Percentiles rank a stretch among this genome's conserved stretches.
phyloP scores from a whole-genome alignment of 2,888 invertebrate genomes.

The Chloroclysta siterata region DNA sequence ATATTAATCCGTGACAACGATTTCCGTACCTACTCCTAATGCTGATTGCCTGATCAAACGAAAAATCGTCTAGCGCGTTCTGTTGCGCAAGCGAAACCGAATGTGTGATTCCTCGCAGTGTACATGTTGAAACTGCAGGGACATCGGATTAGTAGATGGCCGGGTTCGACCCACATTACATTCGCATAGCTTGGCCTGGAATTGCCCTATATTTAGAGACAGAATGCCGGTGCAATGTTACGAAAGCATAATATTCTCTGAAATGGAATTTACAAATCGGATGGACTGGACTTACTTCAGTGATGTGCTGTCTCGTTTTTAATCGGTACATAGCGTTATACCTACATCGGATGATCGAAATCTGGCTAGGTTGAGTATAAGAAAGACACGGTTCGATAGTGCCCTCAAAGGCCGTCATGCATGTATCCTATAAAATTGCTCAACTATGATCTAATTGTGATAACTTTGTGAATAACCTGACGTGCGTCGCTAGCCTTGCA shows the following conservation, averaged over 20 bases:
- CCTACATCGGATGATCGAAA: not conserved
- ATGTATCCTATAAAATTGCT: slow-evolving; percentile 67
- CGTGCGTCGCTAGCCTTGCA: slow-evolving; percentile 59
- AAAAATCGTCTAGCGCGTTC: slow-evolving; percentile 13
- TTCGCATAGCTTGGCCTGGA: slow-evolving; percentile 69
- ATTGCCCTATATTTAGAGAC: slow-evolving; percentile 76
- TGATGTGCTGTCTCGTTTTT: slow-evolving; percentile 2
- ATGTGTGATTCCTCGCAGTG: slow-evolving; percentile 22
- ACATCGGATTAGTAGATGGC: slow-evolving; percentile 65
- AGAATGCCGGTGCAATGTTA: slow-evolving; percentile 62
- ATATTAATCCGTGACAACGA: slow-evolving; percentile 4
- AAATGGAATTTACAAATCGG: slow-evolving; percentile 29
- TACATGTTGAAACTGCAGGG: slow-evolving; percentile 61
- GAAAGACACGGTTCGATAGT: slow-evolving; percentile 53
- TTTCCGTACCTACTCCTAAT: slow-evolving; percentile 17
- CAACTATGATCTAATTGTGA: slow-evolving; percentile 60
- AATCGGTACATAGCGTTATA: not conserved
- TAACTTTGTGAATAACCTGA: slow-evolving; percentile 49
- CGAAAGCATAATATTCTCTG: slow-evolving; percentile 55
- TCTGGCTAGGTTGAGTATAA: slow-evolving; percentile 6
- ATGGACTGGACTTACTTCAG: slow-evolving; percentile 10
- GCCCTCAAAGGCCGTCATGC: slow-evolving; percentile 63
- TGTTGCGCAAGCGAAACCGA: slow-evolving; percentile 24
- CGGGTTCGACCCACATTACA: slow-evolving; percentile 70
- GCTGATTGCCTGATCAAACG: slow-evolving; percentile 16